Conservation (phyloP, 2,113 vertebrate species). For the Coracopsis vasa region DNA sequence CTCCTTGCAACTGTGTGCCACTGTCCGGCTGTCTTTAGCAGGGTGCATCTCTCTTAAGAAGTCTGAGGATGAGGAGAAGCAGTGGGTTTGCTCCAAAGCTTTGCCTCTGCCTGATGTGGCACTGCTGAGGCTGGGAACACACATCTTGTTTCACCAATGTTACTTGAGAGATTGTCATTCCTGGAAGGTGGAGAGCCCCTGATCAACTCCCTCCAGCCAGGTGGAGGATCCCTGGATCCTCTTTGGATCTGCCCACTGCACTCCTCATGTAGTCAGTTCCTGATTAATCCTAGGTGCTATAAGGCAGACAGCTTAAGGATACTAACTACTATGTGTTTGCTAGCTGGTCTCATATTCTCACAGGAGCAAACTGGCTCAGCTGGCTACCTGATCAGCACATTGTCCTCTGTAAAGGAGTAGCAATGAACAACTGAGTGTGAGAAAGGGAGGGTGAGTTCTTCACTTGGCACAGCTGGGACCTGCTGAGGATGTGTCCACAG, state of each 20-base stretch:
- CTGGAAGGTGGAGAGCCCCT: background rate
- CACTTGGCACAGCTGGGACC: rapidly evolving
- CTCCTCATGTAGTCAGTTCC: rapidly evolving
- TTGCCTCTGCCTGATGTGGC: background rate
- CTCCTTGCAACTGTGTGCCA: background rate
- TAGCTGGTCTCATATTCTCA: background rate
- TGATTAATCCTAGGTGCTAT: background rate
- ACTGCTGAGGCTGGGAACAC: background rate
- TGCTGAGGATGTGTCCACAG: background rate
- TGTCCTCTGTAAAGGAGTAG: background rate
- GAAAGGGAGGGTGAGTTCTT: background rate
- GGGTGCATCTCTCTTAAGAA: background rate
- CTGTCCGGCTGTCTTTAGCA: background rate
- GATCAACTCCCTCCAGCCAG: background rate
- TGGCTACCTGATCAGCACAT: background rate
- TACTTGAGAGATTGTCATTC: background rate
- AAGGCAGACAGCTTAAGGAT: background rate
- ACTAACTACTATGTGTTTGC: background rate
- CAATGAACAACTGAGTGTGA: rapidly evolving
- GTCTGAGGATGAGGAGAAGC: background rate
- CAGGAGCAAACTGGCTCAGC: background rate
- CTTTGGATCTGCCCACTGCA: background rate
- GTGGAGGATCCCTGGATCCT: background rate
- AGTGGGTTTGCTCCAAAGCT: background rate
- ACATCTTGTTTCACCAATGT: background rate